Evolutionary conservation across 2,888 invertebrate genomes (phyloP).

Genomic region (Melanchra persicariae): DNA sequence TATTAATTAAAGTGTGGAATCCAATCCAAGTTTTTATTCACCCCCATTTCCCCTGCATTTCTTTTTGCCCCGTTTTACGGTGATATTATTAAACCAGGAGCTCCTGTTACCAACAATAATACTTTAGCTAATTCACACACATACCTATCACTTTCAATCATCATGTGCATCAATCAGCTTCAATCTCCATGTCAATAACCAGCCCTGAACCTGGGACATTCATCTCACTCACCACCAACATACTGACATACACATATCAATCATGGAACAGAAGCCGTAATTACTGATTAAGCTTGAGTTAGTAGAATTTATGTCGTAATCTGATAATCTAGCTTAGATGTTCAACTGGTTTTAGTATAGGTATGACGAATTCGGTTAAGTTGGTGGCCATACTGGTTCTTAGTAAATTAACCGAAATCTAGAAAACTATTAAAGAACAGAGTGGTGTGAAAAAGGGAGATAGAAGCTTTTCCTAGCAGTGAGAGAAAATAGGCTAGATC

Average conservation of each 20-base stretch:
- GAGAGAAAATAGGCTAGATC: too few species aligned
- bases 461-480: too few species aligned
- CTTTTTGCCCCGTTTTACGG: too few species aligned
- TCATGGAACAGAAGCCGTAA: constrained; percentile 36
- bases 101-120: too few species aligned
- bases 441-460: too few species aligned
- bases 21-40: too few species aligned
- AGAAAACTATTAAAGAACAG: too few species aligned
- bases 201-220: constrained; percentile 38
- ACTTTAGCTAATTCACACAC: background rate
- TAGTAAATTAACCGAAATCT: background rate
- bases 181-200: constrained; percentile 5
- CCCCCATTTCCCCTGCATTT: too few species aligned
- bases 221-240: constrained; percentile 44
- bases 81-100: too few species aligned
- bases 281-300: constrained; percentile 31
- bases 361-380: background rate
- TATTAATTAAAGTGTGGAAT: too few species aligned
- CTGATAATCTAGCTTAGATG: constrained; percentile 1
- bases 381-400: background rate
- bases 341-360: background rate
- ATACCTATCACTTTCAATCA: constrained; percentile 30
- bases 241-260: constrained; percentile 29
- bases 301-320: constrained; percentile 32
- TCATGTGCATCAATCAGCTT: constrained; percentile 16